Evolutionary conservation across 2,888 invertebrate species (phyloP).

Genomic region (Meganola albula): DNA sequence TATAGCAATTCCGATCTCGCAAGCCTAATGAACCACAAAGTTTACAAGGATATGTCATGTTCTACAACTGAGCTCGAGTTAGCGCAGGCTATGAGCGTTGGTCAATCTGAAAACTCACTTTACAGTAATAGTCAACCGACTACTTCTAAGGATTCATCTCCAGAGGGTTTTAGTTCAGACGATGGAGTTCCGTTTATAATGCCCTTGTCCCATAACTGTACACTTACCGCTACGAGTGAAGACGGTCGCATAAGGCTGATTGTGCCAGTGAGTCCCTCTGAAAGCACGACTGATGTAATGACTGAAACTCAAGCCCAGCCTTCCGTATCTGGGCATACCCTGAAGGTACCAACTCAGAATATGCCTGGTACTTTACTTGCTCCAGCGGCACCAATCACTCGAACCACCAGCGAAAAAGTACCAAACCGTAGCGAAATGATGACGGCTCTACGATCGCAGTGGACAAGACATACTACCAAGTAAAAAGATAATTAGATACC

Average conservation of each 20-base stretch:
- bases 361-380: conserved; percentile 51
- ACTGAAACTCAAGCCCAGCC: conserved; percentile 37
- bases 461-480: conserved; percentile 93
- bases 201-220: conserved; percentile 81
- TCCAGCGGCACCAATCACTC: conserved; percentile 81
- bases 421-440: conserved; percentile 91
- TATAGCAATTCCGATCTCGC: conserved; percentile 54
- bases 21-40: conserved; percentile 42
- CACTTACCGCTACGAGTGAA: conserved; percentile 78
- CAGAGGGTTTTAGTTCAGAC: conserved; percentile 57
- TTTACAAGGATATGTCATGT: conserved; percentile 39
- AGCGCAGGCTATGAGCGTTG: conserved; percentile 58
- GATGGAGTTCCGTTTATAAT: conserved; percentile 79
- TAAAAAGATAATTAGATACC: conserved; percentile 47
- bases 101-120: conserved; percentile 53
- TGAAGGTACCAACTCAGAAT: conserved; percentile 71
- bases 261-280: conserved; percentile 78
- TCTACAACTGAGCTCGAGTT: conserved; percentile 40
- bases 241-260: conserved; percentile 80
- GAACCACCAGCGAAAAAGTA: conserved; percentile 91
- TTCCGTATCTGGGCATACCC: conserved; percentile 64
- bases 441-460: conserved; percentile 88
- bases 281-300: conserved; percentile 47
- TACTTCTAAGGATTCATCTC: conserved; percentile 66
- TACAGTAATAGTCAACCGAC: conserved; percentile 61